Evolutionary conservation across 2,797 vertebrate species (phyloP).

Genomic region (Typhlichthys eigenmanni): DNA sequence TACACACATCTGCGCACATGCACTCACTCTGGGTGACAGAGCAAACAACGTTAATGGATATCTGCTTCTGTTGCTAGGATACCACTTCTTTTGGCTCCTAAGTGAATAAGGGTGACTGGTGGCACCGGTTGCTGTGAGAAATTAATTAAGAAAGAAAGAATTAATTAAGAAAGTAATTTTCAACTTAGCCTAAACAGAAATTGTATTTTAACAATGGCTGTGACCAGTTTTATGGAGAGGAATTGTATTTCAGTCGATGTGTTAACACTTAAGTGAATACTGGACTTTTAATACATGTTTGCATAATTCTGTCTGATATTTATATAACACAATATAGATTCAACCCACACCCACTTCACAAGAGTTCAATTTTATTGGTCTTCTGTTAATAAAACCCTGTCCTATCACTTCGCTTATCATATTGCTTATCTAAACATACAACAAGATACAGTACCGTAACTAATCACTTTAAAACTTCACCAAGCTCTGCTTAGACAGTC

Average conservation of each 20-base stretch:
- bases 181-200: constrained; percentile 27
- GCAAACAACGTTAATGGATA: constrained; percentile 60
- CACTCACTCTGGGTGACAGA: constrained; percentile 45
- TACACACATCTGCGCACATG: constrained; percentile 9
- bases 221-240: constrained; percentile 11
- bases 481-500: too few species aligned
- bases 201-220: constrained; percentile 8
- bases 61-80: constrained; percentile 77
- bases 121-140: constrained; percentile 59
- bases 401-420: too few species aligned
- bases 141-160: constrained; percentile 31
- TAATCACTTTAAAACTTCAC: too few species aligned
- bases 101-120: constrained; percentile 70
- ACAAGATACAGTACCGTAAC: too few species aligned
- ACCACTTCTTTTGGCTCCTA: constrained; percentile 64
- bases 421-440: too few species aligned
- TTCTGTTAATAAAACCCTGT: too few species aligned
- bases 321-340: too few species aligned
- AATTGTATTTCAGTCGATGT: constrained; percentile 1
- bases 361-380: too few species aligned
- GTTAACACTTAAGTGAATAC: background rate
- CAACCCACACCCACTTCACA: too few species aligned
- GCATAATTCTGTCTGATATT: too few species aligned
- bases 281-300: too few species aligned
- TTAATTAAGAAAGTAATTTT: constrained; percentile 39